Evolutionary conservation across 1,140 invertebrate genomes (phyloP), one percentile per base, ranked within the genome.

Genomic region (Calosoma granatense): DNA sequence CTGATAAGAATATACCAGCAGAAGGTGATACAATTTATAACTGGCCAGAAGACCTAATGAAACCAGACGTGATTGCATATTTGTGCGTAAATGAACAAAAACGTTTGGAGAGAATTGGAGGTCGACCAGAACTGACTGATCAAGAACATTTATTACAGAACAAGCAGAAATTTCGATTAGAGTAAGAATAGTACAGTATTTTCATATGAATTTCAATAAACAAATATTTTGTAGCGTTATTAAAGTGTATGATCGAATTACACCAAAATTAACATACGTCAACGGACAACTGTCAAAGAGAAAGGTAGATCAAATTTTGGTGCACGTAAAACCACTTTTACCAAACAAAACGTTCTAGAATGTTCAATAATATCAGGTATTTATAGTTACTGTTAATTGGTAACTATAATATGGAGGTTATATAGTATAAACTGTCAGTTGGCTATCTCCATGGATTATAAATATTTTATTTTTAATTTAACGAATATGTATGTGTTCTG

Each of bases 31-130:
- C 53, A 20, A 60, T 70, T 39, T 71, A 70, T 55, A 22, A 57
- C 2, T 74, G 72, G 72, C 72, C 72, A 0, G 54, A 51, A 1
- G 72, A 74, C 62, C 59, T 74, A 12, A 59, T 73, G 11, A 64
- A 68, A 62, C 72, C 72, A 6, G 64, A 70, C 57, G 20, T 62
- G 15, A 64, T 70, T 19, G 41, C 67, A 12, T 68, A 63, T 22
- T 59, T 70, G 2, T 51, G 61, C n/a, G 66, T 70, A 0, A 65
- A 56, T 51, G 68, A 70, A 57, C 53, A 64, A 26, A 60, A 61
- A 20, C 58, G 68, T 14, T 20, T 56, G 53, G 30, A 60, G 19
- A 53, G 68, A 39, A 61, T 68, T 39, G 56, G 59, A 2, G 56
- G 59, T 15, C 30, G 68, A n/a, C 62, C 60, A 41, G 23, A n/a